Evolutionary conservation across 2,888 invertebrate species (phyloP).

Genomic region (Mactromeris polynyma): DNA sequence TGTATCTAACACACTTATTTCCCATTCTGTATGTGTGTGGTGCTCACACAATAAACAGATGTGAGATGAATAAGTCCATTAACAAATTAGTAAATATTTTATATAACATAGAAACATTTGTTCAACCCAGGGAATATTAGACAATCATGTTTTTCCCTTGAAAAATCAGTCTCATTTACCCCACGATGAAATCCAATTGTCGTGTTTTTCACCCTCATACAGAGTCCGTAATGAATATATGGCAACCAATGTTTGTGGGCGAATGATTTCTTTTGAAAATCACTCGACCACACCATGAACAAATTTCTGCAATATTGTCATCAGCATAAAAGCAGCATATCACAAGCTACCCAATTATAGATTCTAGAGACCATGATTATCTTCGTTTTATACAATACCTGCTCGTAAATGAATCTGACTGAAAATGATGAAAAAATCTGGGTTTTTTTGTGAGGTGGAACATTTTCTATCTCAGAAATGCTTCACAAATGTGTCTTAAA

Average conservation of each 20-base stretch:
- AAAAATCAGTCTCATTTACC: conserved; percentile 59
- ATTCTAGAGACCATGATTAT: conserved; percentile 31
- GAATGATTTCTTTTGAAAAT: conserved; percentile 50
- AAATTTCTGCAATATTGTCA: conserved; percentile 62
- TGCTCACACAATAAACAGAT: conserved; percentile 18
- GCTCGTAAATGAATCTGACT: neutral
- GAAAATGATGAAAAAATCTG: neutral
- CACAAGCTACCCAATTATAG: conserved; percentile 60
- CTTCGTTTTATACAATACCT: neutral
- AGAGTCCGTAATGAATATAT: conserved; percentile 60
- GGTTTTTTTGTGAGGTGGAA: neutral
- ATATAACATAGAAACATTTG: conserved; percentile 38
- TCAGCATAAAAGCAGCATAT: conserved; percentile 30
- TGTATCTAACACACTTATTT: neutral
- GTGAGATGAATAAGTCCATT: conserved; percentile 39
- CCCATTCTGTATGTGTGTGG: conserved; percentile 13
- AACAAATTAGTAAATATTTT: conserved; percentile 56
- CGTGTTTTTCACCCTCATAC: conserved; percentile 54
- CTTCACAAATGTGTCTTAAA: neutral
- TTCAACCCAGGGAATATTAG: conserved; percentile 33
- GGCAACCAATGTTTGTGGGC: conserved; percentile 55
- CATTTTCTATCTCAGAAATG: neutral
- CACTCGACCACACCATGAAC: conserved; percentile 52
- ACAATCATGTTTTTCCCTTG: conserved; percentile 52
- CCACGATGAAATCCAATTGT: conserved; percentile 57